Percentiles rank a stretch among this genome's conserved stretches.
phyloP scores from a whole-genome alignment of 2,797 vertebrate genomes.

The Characodon lateralis region DNA sequence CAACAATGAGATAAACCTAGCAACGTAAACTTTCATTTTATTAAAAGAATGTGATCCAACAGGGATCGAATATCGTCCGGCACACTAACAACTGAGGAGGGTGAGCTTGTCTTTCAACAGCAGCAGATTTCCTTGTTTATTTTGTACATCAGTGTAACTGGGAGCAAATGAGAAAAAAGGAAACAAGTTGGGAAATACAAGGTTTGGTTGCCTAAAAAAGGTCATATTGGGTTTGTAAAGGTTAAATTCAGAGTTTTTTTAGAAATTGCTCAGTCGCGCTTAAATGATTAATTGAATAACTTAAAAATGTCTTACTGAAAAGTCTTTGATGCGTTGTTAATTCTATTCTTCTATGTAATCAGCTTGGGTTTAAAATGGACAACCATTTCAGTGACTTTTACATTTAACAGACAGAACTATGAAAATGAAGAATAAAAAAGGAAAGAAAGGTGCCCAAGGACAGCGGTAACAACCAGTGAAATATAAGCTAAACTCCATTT shows the following conservation, averaged over 20 bases:
- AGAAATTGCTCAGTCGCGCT: not conserved
- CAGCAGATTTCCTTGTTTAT: not conserved
- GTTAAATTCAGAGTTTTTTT: not conserved
- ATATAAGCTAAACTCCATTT: too few relatives aligned
- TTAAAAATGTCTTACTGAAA: not conserved
- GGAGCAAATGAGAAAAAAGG: not conserved
- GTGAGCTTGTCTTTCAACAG: not conserved
- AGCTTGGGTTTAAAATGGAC: too few relatives aligned
- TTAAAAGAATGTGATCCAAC: constrained; percentile 1
- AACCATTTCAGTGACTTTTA: too few relatives aligned
- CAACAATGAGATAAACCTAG: constrained; percentile 20
- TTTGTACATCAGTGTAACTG: not conserved
- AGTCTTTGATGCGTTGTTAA: too few relatives aligned
- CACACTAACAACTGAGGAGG: not conserved
- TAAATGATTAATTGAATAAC: not conserved
- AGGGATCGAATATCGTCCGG: not conserved
- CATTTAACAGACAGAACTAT: too few relatives aligned
- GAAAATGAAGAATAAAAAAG: too few relatives aligned
- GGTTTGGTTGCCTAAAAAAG: not conserved
- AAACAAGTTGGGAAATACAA: not conserved
- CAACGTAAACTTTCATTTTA: constrained; percentile 30
- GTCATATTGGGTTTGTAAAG: not conserved
- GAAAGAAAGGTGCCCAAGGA: too few relatives aligned
- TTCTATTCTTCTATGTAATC: too few relatives aligned
- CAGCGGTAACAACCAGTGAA: too few relatives aligned